Evolutionary conservation across 1,140 invertebrate species (phyloP).

Genomic region (Saccostrea cuccullata): DNA sequence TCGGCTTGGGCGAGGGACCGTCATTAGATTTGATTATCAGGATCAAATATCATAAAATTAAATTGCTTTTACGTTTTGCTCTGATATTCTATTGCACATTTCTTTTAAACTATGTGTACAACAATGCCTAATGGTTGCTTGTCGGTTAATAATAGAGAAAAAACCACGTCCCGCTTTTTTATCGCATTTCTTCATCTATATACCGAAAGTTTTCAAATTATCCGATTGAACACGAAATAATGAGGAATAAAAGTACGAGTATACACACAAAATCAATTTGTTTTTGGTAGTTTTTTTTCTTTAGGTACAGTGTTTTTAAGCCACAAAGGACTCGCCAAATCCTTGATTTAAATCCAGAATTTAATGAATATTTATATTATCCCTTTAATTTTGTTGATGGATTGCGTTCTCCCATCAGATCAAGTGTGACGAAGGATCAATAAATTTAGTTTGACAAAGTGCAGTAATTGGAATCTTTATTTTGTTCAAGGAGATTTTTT

Average conservation of each 20-base stretch:
- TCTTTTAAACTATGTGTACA: background rate
- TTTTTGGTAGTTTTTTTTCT: background rate
- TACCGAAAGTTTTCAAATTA: background rate
- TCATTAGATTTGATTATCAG: background rate
- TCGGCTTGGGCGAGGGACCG: background rate
- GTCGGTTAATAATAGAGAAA: background rate
- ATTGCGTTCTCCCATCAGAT: constrained; percentile 17
- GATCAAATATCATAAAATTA: background rate
- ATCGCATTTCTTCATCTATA: background rate
- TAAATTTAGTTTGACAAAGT: background rate
- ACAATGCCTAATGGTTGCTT: background rate
- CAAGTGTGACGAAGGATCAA: constrained; percentile 21
- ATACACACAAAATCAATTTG: background rate
- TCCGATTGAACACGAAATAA: background rate
- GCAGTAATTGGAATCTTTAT: background rate
- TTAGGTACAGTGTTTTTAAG: background rate
- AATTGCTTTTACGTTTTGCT: background rate
- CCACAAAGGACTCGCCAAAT: background rate
- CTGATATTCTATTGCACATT: background rate
- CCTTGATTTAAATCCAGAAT: background rate
- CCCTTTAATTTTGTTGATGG: constrained; percentile 30
- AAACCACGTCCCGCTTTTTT: background rate
- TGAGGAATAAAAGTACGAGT: background rate
- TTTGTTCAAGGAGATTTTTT: background rate
- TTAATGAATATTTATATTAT: constrained; percentile 36